Evolutionary conservation across 2,888 invertebrate species (phyloP).

Genomic region (Heteropelma amictum): DNA sequence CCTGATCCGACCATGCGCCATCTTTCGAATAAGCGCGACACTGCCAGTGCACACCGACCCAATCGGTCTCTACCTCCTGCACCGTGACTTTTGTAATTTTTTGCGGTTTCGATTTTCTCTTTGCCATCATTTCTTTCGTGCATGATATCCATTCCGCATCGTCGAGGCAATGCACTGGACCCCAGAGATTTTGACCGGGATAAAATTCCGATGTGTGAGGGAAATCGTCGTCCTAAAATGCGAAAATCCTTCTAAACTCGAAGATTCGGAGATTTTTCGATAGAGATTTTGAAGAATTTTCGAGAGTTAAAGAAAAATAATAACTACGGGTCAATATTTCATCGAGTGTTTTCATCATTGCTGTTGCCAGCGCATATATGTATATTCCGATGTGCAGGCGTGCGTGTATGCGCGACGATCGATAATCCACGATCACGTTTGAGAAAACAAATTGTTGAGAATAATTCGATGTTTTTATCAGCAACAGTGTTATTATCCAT

Average conservation of each 20-base stretch:
- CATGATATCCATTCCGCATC: conserved; percentile 90
- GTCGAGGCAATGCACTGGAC: conserved; percentile 86
- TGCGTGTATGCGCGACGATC: neutral
- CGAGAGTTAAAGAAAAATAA: neutral
- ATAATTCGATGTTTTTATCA: too few relatives aligned
- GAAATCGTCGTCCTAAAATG: conserved; percentile 80
- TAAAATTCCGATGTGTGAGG: conserved; percentile 82
- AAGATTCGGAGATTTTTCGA: neutral
- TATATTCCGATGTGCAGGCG: too few relatives aligned
- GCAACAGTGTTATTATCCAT: too few relatives aligned
- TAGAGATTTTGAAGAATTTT: neutral
- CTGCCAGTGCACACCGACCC: conserved; percentile 93
- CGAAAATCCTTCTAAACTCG: neutral
- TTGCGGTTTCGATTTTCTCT: conserved; percentile 74
- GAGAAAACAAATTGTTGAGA: neutral
- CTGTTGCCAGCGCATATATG: too few relatives aligned
- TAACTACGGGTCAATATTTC: neutral
- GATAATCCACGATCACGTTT: neutral
- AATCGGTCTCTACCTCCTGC: conserved; percentile 88
- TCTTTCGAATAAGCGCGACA: conserved; percentile 85
- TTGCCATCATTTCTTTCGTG: conserved; percentile 85
- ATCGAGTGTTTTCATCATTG: too few relatives aligned
- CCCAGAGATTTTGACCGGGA: conserved; percentile 87
- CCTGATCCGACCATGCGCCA: conserved; percentile 81
- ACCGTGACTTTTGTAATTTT: conserved; percentile 83